These are phyloP conservation scores for Leuciscus waleckii DNA, from an alignment of 2,797 vertebrate genomes.

Conservation along the genomic window DNA sequence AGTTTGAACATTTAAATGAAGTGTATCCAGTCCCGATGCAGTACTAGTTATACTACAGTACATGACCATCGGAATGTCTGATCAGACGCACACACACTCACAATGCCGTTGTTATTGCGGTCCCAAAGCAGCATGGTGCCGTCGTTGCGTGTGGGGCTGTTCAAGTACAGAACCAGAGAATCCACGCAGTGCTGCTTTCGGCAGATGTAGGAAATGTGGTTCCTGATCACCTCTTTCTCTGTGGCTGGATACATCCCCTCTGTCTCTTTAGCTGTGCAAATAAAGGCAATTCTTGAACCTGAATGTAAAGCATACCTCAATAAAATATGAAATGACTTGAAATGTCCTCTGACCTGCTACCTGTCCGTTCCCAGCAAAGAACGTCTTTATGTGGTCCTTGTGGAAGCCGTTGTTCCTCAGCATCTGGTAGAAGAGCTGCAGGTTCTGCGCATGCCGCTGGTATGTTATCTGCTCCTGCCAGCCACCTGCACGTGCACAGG, in stretches of 20 bases:
- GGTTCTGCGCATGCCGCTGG: slow-evolving; percentile 76
- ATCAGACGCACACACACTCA: slow-evolving; percentile 60
- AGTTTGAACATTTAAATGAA: background rate
- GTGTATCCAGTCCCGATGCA: background rate
- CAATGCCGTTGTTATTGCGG: slow-evolving; percentile 82
- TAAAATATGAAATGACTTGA: slow-evolving; percentile 1
- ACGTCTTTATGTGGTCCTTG: slow-evolving; percentile 83
- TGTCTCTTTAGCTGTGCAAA: slow-evolving; percentile 67
- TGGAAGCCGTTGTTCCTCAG: slow-evolving; percentile 81
- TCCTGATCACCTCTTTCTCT: slow-evolving; percentile 81
- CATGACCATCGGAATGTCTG: background rate
- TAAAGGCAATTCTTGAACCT: background rate
- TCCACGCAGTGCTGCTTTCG: slow-evolving; percentile 83
- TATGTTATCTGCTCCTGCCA: slow-evolving; percentile 85
- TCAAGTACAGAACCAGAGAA: slow-evolving; percentile 82
- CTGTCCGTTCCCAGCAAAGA: slow-evolving; percentile 79
- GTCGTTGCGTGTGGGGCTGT: slow-evolving; percentile 81
- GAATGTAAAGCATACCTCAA: background rate
- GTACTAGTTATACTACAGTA: background rate
- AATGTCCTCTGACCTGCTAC: slow-evolving; percentile 71
- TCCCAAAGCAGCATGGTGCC: slow-evolving; percentile 86
- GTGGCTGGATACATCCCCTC: slow-evolving; percentile 79
- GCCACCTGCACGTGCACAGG: slow-evolving; percentile 72
- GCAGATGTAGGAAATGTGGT: slow-evolving; percentile 83
- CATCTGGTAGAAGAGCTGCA: slow-evolving; percentile 79